Conservation (phyloP, 2,797 vertebrate genomes). For the Periophthalmus magnuspinnatus region DNA sequence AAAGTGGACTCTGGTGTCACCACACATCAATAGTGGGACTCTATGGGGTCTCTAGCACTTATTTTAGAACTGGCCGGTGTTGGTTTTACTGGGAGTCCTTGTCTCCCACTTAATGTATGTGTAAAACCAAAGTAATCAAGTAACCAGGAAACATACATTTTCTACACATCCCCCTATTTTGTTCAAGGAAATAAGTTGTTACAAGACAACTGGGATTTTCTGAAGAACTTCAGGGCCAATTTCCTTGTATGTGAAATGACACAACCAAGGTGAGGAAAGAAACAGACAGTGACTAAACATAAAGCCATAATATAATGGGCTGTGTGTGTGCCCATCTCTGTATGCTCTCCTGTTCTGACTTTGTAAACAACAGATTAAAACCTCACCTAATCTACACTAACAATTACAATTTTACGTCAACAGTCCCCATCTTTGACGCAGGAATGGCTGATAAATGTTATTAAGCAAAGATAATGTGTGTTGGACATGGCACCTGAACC, state of each 20-base stretch:
- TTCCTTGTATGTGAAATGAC: conserved; percentile 24
- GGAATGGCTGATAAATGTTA: conserved; percentile 30
- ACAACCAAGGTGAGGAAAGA: conserved; percentile 43
- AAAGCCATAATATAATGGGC: background rate
- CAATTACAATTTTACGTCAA: conserved; percentile 25
- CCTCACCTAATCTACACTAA: conserved; percentile 22
- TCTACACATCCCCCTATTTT: conserved; percentile 42
- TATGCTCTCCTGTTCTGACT: background rate
- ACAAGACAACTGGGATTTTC: conserved; percentile 29
- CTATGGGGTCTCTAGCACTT: conserved; percentile 56
- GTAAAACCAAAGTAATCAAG: background rate
- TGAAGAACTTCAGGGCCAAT: conserved; percentile 46
- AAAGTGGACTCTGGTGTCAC: conserved; percentile 79
- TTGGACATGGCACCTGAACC: conserved; percentile 43
- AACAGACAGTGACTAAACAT: background rate
- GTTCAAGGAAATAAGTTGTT: conserved; percentile 48
- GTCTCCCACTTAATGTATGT: conserved; percentile 8
- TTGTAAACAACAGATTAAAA: conserved; percentile 14
- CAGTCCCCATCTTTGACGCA: conserved; percentile 30
- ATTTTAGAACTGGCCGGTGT: conserved; percentile 32
- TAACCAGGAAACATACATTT: conserved; percentile 29
- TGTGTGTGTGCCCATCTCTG: background rate
- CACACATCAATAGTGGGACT: conserved; percentile 69
- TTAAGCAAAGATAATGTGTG: conserved; percentile 23
- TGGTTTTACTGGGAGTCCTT: conserved; percentile 9